A percentile compares a stretch with the other conserved stretches of the same genome.
These are phyloP conservation scores for Eclectus roratus DNA, from an alignment of 2,113 vertebrate genomes.

Conservation along the genomic window DNA sequence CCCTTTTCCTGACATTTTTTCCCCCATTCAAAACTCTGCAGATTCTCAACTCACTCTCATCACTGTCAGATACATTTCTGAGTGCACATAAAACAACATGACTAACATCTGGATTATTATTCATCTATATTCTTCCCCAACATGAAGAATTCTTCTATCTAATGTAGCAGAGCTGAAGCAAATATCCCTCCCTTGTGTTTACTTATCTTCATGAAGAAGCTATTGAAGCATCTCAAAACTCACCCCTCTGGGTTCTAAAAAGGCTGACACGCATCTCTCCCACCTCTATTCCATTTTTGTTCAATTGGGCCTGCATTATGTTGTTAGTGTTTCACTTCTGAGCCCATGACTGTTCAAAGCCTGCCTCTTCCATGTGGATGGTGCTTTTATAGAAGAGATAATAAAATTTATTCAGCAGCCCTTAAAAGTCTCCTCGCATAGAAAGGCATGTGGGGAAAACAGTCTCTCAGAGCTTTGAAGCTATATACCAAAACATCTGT, in stretches of 20 bases:
- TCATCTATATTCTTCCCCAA: background rate
- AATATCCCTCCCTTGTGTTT: constrained; percentile 26
- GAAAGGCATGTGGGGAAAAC: background rate
- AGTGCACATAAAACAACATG: background rate
- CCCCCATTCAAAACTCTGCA: background rate
- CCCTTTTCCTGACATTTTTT: background rate
- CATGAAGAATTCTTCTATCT: background rate
- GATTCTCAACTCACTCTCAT: background rate
- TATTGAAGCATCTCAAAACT: constrained; percentile 33
- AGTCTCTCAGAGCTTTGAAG: constrained; percentile 31
- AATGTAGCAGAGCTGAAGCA: background rate
- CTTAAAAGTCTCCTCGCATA: constrained; percentile 28
- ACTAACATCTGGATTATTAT: background rate
- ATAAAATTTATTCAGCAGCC: constrained; percentile 22
- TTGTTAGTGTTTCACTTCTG: background rate
- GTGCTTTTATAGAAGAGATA: background rate
- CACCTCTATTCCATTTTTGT: background rate
- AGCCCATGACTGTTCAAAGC: background rate
- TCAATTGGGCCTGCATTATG: background rate
- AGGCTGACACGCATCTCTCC: background rate
- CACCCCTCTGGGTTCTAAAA: background rate
- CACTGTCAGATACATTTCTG: background rate
- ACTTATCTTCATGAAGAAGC: constrained; percentile 39
- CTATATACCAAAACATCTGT: constrained; percentile 40
- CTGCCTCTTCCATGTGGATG: background rate